Percentiles rank a stretch among this genome's conserved stretches.
These are phyloP conservation scores for Bicyclus anynana DNA, from an alignment of 1,140 invertebrate genomes.

Conservation along the genomic window DNA sequence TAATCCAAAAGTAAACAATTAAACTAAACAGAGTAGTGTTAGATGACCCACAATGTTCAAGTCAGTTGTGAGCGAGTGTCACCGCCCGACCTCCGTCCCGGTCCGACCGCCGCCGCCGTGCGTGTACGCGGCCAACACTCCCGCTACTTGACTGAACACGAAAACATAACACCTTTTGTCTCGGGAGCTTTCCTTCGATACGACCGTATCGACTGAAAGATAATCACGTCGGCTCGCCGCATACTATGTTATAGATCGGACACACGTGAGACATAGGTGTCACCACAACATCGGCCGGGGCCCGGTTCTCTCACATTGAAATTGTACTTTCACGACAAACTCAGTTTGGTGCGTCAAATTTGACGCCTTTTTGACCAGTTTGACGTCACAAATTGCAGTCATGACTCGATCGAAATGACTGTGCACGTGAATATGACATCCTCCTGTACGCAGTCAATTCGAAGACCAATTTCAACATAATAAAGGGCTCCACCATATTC, in stretches of 20 bases:
- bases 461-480: too few relatives aligned
- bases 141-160: slow-evolving; percentile 42
- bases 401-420: too few relatives aligned
- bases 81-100: slow-evolving; percentile 3
- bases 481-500: too few relatives aligned
- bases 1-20: too few relatives aligned
- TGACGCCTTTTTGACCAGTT: not conserved
- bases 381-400: not conserved
- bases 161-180: slow-evolving; percentile 17
- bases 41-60: too few relatives aligned
- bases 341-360: not conserved
- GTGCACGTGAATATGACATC: too few relatives aligned
- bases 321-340: not conserved
- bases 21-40: too few relatives aligned
- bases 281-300: not conserved
- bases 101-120: slow-evolving; percentile 15
- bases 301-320: not conserved
- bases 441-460: too few relatives aligned
- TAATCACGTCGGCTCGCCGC: slow-evolving; percentile 12
- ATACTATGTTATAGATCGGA: not conserved
- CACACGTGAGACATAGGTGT: not conserved
- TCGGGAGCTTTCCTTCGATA: slow-evolving; percentile 18
- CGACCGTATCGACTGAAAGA: slow-evolving; percentile 18
- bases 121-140: slow-evolving; percentile 30
- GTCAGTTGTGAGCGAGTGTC: not conserved